phyloP scores from a whole-genome alignment of 2,113 vertebrate genomes.

The Mandrillus leucophaeus region DNA sequence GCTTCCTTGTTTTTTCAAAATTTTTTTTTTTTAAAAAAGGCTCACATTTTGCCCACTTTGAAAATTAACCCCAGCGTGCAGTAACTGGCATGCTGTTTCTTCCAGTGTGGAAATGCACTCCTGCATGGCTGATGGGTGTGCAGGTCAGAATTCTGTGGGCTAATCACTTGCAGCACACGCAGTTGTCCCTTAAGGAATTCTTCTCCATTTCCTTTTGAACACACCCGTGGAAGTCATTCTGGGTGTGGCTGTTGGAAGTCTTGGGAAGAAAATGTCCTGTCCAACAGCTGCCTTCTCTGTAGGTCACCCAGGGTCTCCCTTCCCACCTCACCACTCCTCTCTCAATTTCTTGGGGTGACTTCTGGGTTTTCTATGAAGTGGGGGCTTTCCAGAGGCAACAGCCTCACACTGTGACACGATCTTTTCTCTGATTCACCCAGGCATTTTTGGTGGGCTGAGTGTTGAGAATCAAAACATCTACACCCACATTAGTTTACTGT shows the following conservation, averaged over 20 bases:
- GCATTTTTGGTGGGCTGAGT: background rate
- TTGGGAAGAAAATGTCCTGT: background rate
- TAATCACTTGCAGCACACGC: fast-evolving
- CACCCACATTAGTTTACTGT: background rate
- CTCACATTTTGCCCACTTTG: background rate
- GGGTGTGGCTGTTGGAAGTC: background rate
- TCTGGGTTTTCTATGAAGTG: background rate
- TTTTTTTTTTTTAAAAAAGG: background rate
- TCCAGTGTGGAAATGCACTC: background rate
- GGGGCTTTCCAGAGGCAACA: background rate
- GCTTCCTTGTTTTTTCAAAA: background rate
- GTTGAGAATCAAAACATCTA: background rate
- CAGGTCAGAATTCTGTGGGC: background rate
- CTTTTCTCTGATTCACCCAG: background rate
- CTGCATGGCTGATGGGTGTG: fast-evolving
- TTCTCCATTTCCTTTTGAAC: background rate
- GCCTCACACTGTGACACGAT: background rate
- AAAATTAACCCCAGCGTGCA: background rate
- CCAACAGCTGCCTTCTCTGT: background rate
- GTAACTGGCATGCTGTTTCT: too few species aligned
- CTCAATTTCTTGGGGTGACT: background rate
- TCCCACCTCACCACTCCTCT: background rate
- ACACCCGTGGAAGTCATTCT: background rate
- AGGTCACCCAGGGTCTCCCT: fast-evolving
- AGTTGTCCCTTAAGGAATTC: background rate